Conservation (phyloP, 2,113 vertebrate species). For the Petroica traversi region DNA sequence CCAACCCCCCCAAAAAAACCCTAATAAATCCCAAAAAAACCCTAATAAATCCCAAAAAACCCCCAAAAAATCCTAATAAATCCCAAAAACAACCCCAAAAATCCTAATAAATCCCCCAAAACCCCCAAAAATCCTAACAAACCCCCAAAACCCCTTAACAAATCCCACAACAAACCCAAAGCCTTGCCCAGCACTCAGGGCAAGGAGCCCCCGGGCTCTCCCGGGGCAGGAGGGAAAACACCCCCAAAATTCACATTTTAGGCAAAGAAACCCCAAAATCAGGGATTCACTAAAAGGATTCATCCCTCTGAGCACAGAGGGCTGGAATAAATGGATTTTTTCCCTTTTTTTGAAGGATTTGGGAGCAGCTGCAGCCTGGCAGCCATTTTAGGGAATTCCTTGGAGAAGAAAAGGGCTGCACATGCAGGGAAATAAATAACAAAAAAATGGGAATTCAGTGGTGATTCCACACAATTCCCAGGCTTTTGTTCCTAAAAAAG, state of each 20-base stretch:
- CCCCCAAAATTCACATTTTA: rapidly evolving
- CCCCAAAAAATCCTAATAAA: too few relatives aligned
- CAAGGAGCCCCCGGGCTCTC: neutral
- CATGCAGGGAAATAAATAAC: too few relatives aligned
- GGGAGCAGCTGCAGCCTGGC: neutral
- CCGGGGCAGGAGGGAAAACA: neutral
- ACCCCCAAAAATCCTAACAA: too few relatives aligned
- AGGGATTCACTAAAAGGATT: neutral
- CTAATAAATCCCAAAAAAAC: too few relatives aligned
- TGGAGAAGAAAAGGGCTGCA: neutral
- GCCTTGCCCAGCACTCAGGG: neutral
- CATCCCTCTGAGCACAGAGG: rapidly evolving
- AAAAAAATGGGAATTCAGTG: rapidly evolving
- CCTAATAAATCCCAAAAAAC: too few relatives aligned
- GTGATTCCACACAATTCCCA: rapidly evolving
- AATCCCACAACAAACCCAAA: neutral
- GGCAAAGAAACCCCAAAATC: rapidly evolving
- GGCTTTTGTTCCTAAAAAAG: neutral
- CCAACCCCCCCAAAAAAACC: too few relatives aligned
- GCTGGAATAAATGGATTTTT: rapidly evolving
- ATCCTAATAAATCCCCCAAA: too few relatives aligned
- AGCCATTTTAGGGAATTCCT: slow-evolving; percentile 21
- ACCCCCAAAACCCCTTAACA: too few relatives aligned
- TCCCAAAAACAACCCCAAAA: too few relatives aligned
- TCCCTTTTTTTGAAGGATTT: rapidly evolving